phyloP scores from a whole-genome alignment of 2,797 vertebrate species.

The Macropodus opercularis region DNA sequence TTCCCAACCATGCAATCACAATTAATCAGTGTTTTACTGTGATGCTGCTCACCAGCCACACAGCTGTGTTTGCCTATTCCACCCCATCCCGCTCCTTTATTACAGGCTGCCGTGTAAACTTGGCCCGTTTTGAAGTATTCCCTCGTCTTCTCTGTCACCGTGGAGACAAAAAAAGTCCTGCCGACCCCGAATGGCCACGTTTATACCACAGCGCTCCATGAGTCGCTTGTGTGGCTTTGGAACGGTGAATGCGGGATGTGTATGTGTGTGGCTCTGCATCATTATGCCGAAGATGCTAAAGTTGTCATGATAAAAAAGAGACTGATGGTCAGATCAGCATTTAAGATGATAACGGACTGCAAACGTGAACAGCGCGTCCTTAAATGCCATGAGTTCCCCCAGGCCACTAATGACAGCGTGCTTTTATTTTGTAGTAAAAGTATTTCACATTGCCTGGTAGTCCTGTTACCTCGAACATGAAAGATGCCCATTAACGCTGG shows the following conservation, averaged over 20 bases:
- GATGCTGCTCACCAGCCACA: constrained; percentile 26
- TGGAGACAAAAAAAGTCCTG: constrained; percentile 55
- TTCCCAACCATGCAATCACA: constrained; percentile 39
- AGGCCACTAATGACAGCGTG: constrained; percentile 53
- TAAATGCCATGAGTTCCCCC: constrained; percentile 25
- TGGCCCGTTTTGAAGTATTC: constrained; percentile 46
- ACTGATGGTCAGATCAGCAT: not conserved
- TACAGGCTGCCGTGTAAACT: constrained; percentile 60
- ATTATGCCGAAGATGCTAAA: constrained; percentile 14
- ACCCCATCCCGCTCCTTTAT: constrained; percentile 46
- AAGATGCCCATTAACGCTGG: constrained; percentile 39
- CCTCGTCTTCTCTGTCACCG: constrained; percentile 56
- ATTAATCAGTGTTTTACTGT: constrained; percentile 52
- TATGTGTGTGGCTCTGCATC: constrained; percentile 36
- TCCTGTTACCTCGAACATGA: constrained; percentile 45
- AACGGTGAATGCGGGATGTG: constrained; percentile 33
- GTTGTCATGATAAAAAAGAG: too few relatives aligned
- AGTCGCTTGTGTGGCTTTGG: constrained; percentile 27
- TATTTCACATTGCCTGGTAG: constrained; percentile 43
- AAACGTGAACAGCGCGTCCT: constrained; percentile 32
- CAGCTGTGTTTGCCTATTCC: constrained; percentile 56
- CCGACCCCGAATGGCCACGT: constrained; percentile 49
- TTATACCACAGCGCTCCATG: constrained; percentile 62
- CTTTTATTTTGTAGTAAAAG: constrained; percentile 49
- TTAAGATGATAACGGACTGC: constrained; percentile 19